A percentile compares a stretch with the other conserved stretches of the same genome.
These are phyloP conservation scores for Sycobia sp. DNA, from an alignment of 1,140 invertebrate genomes.

Conservation along the genomic window DNA sequence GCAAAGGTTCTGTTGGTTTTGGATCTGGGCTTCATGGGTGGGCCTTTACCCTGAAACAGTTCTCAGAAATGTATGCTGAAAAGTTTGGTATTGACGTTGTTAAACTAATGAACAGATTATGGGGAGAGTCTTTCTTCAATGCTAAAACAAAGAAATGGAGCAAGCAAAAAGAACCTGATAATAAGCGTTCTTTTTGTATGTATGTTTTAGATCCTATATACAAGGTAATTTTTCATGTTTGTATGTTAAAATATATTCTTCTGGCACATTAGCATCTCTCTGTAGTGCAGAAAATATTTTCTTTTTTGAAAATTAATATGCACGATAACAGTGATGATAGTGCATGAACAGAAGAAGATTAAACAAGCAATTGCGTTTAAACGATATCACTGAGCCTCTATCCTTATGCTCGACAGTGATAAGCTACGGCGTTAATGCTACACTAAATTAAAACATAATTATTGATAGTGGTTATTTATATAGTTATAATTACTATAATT, in stretches of 20 bases:
- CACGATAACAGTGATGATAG: constrained; percentile 58
- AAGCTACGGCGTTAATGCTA: constrained; percentile 60
- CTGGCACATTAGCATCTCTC: constrained; percentile 62
- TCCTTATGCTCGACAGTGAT: constrained; percentile 68
- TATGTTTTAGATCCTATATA: constrained; percentile 99
- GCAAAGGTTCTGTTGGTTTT: constrained; percentile 98
- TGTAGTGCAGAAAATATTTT: constrained; percentile 47
- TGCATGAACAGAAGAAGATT: constrained; percentile 62
- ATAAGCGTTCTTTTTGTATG: constrained; percentile 97
- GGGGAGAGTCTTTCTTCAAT: constrained; percentile 99
- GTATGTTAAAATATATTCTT: constrained; percentile 43
- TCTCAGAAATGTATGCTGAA: constrained; percentile 97
- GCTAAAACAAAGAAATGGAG: constrained; percentile 97
- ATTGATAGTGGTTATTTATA: not conserved
- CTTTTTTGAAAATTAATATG: constrained; percentile 37
- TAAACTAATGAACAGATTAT: constrained; percentile 95
- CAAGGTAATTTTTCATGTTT: constrained; percentile 69
- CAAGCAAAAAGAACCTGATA: constrained; percentile 85
- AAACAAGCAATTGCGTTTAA: constrained; percentile 53
- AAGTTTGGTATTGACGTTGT: constrained; percentile 98
- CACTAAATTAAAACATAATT: constrained; percentile 31
- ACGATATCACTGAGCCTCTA: constrained; percentile 71
- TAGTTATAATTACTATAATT: not conserved
- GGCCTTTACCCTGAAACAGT: constrained; percentile 99
- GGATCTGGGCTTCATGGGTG: constrained; percentile 99